A percentile compares a stretch with the other conserved stretches of the same genome.
Evolutionary conservation across 2,797 vertebrate species (phyloP).

Genomic region (Chaetodon trifasciatus): DNA sequence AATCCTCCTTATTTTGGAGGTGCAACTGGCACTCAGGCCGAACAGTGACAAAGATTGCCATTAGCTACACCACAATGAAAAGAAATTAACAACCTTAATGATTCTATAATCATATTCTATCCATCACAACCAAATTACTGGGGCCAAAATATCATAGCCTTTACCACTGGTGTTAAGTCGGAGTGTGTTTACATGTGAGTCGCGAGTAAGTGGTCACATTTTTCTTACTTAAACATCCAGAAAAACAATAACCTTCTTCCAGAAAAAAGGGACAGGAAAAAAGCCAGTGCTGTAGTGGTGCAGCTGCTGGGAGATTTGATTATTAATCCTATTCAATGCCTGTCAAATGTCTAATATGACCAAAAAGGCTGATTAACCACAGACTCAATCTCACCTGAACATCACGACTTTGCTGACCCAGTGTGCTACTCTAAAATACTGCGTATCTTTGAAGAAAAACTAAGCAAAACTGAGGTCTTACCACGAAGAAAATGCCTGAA

Average conservation of each 20-base stretch:
- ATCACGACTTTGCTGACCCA: neutral
- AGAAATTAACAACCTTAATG: slow-evolving; percentile 66
- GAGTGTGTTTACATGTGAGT: slow-evolving; percentile 2
- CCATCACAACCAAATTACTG: slow-evolving; percentile 23
- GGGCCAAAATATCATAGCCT: slow-evolving; percentile 26
- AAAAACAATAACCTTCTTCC: neutral
- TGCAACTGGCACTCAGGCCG: slow-evolving; percentile 64
- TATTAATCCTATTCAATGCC: neutral
- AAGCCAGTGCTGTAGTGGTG: neutral
- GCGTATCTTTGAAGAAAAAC: neutral
- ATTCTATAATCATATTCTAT: slow-evolving; percentile 58
- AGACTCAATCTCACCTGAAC: neutral
- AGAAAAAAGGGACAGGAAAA: neutral
- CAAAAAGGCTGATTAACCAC: neutral
- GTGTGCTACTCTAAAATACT: neutral
- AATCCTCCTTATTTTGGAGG: slow-evolving; percentile 71
- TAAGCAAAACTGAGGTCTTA: neutral
- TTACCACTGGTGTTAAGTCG: slow-evolving; percentile 12
- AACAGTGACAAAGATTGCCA: slow-evolving; percentile 69
- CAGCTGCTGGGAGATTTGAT: slow-evolving; percentile 12
- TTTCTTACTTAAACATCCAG: neutral
- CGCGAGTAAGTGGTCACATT: neutral
- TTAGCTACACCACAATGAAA: slow-evolving; percentile 65
- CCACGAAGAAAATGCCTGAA: neutral
- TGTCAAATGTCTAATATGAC: neutral